phyloP scores from a whole-genome alignment of 2,888 invertebrate species.

The Pollenia griseotomentosa region DNA sequence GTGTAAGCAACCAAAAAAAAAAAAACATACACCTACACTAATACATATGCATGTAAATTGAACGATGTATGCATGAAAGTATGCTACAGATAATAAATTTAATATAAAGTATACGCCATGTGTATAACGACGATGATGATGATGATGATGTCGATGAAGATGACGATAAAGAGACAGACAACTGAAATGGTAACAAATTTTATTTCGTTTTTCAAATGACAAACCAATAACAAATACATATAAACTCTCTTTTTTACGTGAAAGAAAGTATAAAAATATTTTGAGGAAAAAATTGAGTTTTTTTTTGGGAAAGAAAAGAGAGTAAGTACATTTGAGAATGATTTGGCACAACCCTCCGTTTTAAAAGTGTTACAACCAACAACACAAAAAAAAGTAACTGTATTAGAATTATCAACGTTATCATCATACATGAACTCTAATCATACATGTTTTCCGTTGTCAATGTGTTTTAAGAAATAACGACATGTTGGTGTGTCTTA shows the following conservation, averaged over 20 bases:
- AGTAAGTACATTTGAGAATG: slow-evolving; percentile 29
- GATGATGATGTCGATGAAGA: slow-evolving; percentile 29
- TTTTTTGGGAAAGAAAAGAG: slow-evolving; percentile 7
- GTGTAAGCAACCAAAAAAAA: slow-evolving; percentile 12
- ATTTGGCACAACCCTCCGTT: slow-evolving; percentile 12
- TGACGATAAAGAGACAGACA: slow-evolving; percentile 53
- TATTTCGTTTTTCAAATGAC: slow-evolving; percentile 46
- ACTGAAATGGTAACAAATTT: slow-evolving; percentile 23
- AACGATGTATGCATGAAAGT: slow-evolving; percentile 23
- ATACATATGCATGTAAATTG: slow-evolving; percentile 1
- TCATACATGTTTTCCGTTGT: slow-evolving; percentile 61
- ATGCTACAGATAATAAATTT: slow-evolving; percentile 39
- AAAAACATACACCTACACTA: neutral
- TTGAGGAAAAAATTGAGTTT: slow-evolving; percentile 54
- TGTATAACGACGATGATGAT: slow-evolving; percentile 45
- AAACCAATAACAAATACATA: slow-evolving; percentile 63
- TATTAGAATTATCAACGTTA: slow-evolving; percentile 32
- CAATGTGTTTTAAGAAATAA: slow-evolving; percentile 25
- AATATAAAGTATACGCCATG: slow-evolving; percentile 71
- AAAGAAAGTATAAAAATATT: slow-evolving; percentile 18
- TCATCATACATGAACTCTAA: slow-evolving; percentile 56
- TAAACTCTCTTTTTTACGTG: slow-evolving; percentile 16
- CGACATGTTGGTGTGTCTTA: neutral
- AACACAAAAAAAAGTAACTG: slow-evolving; percentile 1
- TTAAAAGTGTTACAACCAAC: slow-evolving; percentile 4